Evolutionary conservation across 1,140 invertebrate genomes (phyloP), one percentile per base, ranked within the genome.

Genomic region (Sinonovacula constricta): DNA sequence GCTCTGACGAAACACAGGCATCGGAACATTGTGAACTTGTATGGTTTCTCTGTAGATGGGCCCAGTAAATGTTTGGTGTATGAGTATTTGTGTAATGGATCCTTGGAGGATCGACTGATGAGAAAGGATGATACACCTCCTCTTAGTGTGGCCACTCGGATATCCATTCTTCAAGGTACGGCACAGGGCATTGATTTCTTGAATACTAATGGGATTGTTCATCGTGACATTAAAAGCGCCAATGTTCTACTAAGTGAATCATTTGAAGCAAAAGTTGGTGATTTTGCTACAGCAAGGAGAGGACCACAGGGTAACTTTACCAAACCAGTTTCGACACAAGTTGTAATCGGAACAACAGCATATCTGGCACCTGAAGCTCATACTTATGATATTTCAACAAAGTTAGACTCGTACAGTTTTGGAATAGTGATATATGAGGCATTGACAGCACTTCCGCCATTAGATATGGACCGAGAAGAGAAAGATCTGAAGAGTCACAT

Each of bases 331-430:
- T 70, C 87, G 28, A 93, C 93, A 1, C 92, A 92, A 53, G 92
- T 91, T 28, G 92, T 94, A 24, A 93, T 94, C 82, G 95, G 95
- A 18, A 95, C 95, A 10, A 92, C 92, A 3, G 93, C 94, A 0
- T 96, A 96, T 88, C 95, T 95, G 94, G 93, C 95, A 33, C 94
- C 94, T 0, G 95, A 96, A 91, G 94, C 94, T 7, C 62, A 78
- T 1, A 31, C 75, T 15, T 93, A 94, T 81, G 94, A 95, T 57
- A 91, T 95, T 54, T 94, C 94, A 30, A 92, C 93, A 22, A 95
- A 95, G 91, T 92, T 94, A 80, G 95, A 96, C 87, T 93, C 94
- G 15, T 96, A 93, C 87, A 95, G 95, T 86, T 96, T 93, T 92
- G 95, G 95, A 7, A 93, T 96, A 54, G 94, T 89, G 5, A 51